Percentiles rank a stretch among this genome's conserved stretches.
Conservation (phyloP, 2,888 invertebrate genomes). For the Callosobruchus maculatus region DNA sequence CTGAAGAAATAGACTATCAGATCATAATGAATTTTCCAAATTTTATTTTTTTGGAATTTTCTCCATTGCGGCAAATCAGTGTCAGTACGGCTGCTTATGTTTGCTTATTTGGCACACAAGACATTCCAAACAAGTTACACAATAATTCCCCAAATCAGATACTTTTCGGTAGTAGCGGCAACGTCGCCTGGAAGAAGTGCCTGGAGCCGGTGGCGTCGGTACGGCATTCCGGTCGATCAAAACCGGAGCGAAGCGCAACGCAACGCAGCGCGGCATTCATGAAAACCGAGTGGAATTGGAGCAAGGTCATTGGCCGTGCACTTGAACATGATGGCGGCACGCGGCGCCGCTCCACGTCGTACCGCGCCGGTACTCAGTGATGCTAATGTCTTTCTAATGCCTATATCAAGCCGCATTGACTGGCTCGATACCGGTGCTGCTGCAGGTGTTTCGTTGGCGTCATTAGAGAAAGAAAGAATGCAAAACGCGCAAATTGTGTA, state of each 20-base stretch:
- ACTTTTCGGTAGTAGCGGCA: neutral
- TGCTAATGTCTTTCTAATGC: slow-evolving; percentile 1
- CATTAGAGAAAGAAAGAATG: neutral
- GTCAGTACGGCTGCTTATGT: no score
- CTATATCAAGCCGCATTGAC: neutral
- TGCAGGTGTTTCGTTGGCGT: neutral
- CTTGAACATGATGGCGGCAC: slow-evolving; percentile 15
- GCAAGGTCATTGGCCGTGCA: slow-evolving; percentile 43
- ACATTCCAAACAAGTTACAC: no score
- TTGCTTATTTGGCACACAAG: no score
- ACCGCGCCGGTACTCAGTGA: neutral
- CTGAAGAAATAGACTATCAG: no score
- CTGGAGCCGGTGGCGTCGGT: slow-evolving; percentile 14
- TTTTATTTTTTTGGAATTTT: no score
- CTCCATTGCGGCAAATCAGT: no score
- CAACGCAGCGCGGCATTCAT: slow-evolving; percentile 1
- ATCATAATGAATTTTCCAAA: no score
- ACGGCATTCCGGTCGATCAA: slow-evolving; percentile 25
- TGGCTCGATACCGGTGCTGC: neutral
- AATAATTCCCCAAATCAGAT: neutral
- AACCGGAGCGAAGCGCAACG: neutral
- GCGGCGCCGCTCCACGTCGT: slow-evolving; percentile 2
- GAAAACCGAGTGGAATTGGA: slow-evolving; percentile 31
- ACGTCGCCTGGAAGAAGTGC: neutral
- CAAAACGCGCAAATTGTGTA: neutral